Conservation (phyloP, 2,797 vertebrate genomes). For the Poliocrania exsul region DNA sequence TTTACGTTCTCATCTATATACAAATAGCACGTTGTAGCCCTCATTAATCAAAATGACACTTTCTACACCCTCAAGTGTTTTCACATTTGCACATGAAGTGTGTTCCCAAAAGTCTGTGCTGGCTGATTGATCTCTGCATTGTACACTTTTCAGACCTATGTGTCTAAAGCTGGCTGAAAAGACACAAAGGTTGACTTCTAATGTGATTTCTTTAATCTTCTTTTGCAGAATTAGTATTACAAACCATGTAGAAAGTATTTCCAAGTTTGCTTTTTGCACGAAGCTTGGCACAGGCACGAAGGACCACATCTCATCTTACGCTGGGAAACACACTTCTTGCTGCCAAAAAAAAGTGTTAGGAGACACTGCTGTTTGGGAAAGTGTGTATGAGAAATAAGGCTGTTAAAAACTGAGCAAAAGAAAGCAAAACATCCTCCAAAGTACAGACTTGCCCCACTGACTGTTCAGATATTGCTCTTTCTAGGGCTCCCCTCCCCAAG, state of each 20-base stretch:
- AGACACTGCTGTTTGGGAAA: background rate
- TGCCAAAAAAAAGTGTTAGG: background rate
- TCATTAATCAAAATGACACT: slow-evolving; percentile 48
- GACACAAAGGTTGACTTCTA: background rate
- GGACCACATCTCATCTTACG: background rate
- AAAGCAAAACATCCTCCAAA: background rate
- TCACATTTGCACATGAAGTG: slow-evolving; percentile 37
- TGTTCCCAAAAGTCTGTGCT: slow-evolving; percentile 3
- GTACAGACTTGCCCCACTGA: background rate
- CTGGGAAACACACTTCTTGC: background rate
- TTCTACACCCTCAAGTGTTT: slow-evolving; percentile 29
- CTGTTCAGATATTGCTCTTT: background rate
- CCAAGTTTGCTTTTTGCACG: background rate
- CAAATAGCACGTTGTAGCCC: background rate
- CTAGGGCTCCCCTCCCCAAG: background rate
- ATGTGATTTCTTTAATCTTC: background rate
- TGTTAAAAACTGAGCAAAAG: background rate
- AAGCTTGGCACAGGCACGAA: background rate
- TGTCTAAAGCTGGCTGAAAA: slow-evolving; percentile 19
- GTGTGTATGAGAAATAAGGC: background rate
- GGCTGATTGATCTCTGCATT: slow-evolving; percentile 32
- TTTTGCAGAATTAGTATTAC: background rate
- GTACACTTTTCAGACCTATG: slow-evolving; percentile 15
- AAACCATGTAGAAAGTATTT: background rate
- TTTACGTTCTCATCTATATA: background rate